These are phyloP conservation scores for Brenthis daphne DNA, from an alignment of 2,888 invertebrate species.

Conservation along the genomic window DNA sequence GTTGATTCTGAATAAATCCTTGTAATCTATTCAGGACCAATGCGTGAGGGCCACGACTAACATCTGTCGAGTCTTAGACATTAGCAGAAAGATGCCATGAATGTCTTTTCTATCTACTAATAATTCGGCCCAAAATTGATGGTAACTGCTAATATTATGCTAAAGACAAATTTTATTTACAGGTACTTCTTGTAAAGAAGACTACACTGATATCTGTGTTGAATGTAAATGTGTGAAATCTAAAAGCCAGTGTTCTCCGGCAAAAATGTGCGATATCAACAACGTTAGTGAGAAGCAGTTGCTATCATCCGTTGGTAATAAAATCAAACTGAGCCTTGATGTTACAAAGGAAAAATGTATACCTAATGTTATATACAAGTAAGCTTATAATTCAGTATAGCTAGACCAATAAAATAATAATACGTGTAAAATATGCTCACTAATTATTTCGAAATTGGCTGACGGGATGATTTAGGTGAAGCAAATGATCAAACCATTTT, in stretches of 20 bases:
- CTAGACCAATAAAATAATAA: not conserved
- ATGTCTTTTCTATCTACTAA: too few relatives aligned
- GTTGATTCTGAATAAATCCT: too few relatives aligned
- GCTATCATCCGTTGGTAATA: constrained; percentile 7
- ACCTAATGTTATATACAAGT: constrained; percentile 57
- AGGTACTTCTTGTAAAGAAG: constrained; percentile 35
- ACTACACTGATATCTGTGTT: constrained; percentile 30
- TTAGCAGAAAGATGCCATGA: too few relatives aligned
- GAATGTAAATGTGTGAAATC: constrained; percentile 38
- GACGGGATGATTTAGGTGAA: too few relatives aligned
- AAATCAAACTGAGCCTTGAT: constrained; percentile 41
- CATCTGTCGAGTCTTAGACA: too few relatives aligned
- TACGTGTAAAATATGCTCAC: not conserved
- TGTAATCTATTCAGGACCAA: too few relatives aligned
- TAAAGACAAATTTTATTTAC: not conserved
- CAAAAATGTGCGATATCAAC: constrained; percentile 12
- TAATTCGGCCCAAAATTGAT: too few relatives aligned
- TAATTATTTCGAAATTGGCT: too few relatives aligned
- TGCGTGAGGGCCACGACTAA: too few relatives aligned
- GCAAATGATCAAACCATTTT: too few relatives aligned
- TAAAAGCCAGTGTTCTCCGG: constrained; percentile 35
- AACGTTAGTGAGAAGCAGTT: constrained; percentile 22
- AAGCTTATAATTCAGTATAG: constrained; percentile 22
- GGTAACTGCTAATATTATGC: too few relatives aligned
- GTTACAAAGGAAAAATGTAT: constrained; percentile 47